Conservation (phyloP, 2,888 invertebrate species). For the Apotomis capreana region DNA sequence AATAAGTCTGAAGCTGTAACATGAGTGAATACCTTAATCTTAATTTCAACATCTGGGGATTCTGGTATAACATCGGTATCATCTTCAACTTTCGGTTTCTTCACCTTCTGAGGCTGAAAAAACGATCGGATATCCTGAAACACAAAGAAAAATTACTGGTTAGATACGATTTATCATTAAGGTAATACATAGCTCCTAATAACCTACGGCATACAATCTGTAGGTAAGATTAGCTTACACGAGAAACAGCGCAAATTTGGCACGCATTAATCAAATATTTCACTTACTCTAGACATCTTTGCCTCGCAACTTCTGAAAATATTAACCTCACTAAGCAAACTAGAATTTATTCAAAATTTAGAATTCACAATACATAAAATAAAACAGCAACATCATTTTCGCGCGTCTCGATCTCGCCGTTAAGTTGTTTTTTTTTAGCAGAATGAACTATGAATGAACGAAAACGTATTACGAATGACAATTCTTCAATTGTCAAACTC, state of each 20-base stretch:
- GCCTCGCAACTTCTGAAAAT: background rate
- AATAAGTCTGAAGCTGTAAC: no score
- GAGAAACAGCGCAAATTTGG: background rate
- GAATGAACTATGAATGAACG: background rate
- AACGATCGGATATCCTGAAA: constrained; percentile 86
- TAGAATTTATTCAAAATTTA: background rate
- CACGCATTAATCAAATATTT: background rate
- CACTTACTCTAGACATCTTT: constrained; percentile 29
- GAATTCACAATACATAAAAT: background rate
- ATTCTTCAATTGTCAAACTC: background rate
- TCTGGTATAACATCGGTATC: constrained; percentile 84
- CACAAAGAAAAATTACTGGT: constrained; percentile 24
- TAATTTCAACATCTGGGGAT: constrained; percentile 82
- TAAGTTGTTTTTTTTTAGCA: constrained; percentile 1
- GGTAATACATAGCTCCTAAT: background rate
- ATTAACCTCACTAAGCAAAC: constrained; percentile 4
- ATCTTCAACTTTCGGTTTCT: constrained; percentile 52
- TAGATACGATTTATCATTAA: background rate
- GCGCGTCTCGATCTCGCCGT: constrained; percentile 17
- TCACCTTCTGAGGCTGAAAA: constrained; percentile 69
- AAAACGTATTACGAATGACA: background rate
- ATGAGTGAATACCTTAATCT: constrained; percentile 61
- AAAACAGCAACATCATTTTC: background rate
- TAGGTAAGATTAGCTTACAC: background rate
- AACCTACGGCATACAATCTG: background rate